These are phyloP conservation scores for Homarus gammarus DNA, from an alignment of 2,888 invertebrate species.

Conservation along the genomic window DNA sequence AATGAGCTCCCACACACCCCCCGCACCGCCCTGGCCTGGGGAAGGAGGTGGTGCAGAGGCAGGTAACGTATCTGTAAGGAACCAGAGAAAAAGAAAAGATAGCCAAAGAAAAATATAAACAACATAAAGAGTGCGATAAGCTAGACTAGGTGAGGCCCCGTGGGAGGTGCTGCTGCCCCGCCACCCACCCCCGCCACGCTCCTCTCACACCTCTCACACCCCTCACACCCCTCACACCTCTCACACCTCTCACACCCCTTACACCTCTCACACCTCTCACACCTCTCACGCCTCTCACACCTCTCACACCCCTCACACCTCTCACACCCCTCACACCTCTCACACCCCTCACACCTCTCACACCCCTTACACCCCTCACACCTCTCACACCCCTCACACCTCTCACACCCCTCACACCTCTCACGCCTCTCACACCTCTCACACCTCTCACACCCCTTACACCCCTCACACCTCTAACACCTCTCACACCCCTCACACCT, in stretches of 20 bases:
- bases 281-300: no score
- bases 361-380: no score
- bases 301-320: background rate
- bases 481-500: no score
- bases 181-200: conserved; percentile 24
- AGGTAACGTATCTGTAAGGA: conserved; percentile 76
- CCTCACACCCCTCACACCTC: background rate
- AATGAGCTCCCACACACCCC: conserved; percentile 67
- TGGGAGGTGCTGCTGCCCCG: background rate
- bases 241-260: no score
- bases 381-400: no score
- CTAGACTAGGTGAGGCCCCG: conserved; percentile 59
- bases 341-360: no score
- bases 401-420: no score
- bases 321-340: background rate
- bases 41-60: conserved; percentile 72
- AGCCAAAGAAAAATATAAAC: conserved; percentile 67
- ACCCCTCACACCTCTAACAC: no score
- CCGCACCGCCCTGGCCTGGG: conserved; percentile 59
- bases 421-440: no score
- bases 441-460: no score
- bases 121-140: conserved; percentile 72
- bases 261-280: background rate
- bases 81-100: conserved; percentile 76
- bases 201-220: background rate